A percentile compares a stretch with the other conserved stretches of the same genome.
phyloP scores from a whole-genome alignment of 1,140 invertebrate species.

The Drosophila gunungcola region DNA sequence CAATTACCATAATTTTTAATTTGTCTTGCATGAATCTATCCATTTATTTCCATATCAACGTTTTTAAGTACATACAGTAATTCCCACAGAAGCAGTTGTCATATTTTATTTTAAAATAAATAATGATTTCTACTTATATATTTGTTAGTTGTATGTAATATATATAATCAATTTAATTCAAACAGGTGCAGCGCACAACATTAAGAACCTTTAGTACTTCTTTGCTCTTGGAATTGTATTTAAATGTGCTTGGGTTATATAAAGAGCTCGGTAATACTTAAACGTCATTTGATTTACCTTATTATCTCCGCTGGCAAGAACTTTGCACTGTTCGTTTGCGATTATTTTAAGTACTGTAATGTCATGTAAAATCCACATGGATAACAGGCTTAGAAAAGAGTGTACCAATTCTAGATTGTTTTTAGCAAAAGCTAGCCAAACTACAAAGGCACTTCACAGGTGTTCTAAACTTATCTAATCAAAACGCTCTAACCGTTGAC shows the following conservation, averaged over 20 bases:
- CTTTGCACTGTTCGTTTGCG: constrained; percentile 5
- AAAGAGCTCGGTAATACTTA: constrained; percentile 58
- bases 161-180: constrained; percentile 42
- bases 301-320: constrained; percentile 20
- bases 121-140: constrained; percentile 25
- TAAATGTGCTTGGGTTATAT: constrained; percentile 36
- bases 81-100: constrained; percentile 25
- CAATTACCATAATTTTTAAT: not conserved
- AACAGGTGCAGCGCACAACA: constrained; percentile 49
- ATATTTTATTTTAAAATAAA: constrained; percentile 36
- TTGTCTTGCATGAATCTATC: constrained; percentile 10
- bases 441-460: constrained; percentile 60
- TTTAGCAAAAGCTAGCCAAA: constrained; percentile 69
- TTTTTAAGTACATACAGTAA: constrained; percentile 32
- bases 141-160: constrained; percentile 41
- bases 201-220: constrained; percentile 41
- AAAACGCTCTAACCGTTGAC: constrained; percentile 46
- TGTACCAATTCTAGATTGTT: constrained; percentile 38
- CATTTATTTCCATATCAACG: constrained; percentile 37
- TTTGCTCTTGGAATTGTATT: constrained; percentile 50
- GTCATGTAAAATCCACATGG: constrained; percentile 43
- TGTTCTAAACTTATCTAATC: constrained; percentile 37
- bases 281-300: constrained; percentile 27
- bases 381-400: constrained; percentile 43
- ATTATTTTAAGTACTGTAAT: constrained; percentile 19